Evolutionary conservation across 2,888 invertebrate genomes (phyloP).

Genomic region (Noctua comes): DNA sequence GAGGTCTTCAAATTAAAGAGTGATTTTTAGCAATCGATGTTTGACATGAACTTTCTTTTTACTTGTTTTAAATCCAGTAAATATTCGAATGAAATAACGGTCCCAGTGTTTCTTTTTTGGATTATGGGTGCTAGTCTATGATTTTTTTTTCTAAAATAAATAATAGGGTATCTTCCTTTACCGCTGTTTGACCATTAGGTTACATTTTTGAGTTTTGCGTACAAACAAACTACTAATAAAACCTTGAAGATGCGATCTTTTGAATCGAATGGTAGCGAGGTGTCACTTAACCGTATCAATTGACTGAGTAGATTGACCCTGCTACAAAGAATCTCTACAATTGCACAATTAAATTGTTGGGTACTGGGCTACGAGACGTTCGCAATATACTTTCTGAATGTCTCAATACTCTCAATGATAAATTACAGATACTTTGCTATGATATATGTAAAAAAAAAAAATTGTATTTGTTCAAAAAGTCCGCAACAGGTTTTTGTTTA

Average conservation of each 20-base stretch:
- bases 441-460: background rate
- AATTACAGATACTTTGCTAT: background rate
- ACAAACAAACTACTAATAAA: background rate
- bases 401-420: background rate
- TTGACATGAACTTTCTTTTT: background rate
- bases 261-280: slow-evolving; percentile 15
- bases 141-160: background rate
- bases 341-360: slow-evolving; percentile 29
- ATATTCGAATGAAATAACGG: background rate
- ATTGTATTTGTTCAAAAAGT: background rate
- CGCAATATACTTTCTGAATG: background rate
- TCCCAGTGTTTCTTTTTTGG: background rate
- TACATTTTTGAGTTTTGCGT: background rate
- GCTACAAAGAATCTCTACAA: slow-evolving; percentile 21
- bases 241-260: background rate
- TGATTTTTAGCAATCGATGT: background rate
- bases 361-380: background rate
- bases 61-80: background rate
- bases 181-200: background rate
- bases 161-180: background rate
- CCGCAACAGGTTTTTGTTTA: background rate
- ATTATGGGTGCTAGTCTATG: no score
- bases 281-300: slow-evolving; percentile 22
- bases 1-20: background rate
- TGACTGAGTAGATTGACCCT: slow-evolving; percentile 31